These are phyloP conservation scores for Megaustenia siamemsis DNA, from an alignment of 2,888 invertebrate genomes.

Conservation along the genomic window DNA sequence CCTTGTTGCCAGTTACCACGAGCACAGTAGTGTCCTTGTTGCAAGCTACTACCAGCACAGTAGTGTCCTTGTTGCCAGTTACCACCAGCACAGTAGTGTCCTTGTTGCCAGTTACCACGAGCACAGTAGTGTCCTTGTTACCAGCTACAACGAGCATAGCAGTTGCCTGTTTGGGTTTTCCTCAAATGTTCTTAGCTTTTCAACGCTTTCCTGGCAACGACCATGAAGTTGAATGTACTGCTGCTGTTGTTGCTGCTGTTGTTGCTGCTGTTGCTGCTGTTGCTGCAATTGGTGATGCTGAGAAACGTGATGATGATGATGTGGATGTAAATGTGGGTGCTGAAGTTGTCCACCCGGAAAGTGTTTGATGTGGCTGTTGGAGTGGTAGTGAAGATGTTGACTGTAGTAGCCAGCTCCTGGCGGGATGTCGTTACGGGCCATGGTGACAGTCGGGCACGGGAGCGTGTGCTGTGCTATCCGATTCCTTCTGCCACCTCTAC, in stretches of 20 bases:
- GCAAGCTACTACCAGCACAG: no score
- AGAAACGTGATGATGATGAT: neutral
- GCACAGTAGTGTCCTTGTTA: neutral
- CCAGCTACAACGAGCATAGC: slow-evolving; percentile 41
- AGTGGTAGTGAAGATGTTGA: slow-evolving; percentile 38
- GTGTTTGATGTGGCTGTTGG: neutral
- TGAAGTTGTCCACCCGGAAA: neutral
- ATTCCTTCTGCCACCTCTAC: slow-evolving; percentile 60
- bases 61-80: no score
- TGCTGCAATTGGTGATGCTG: slow-evolving; percentile 26
- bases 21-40: no score
- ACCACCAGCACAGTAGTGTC: no score
- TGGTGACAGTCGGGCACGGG: slow-evolving; percentile 45
- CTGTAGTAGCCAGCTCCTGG: slow-evolving; percentile 46
- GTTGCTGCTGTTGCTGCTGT: slow-evolving; percentile 35
- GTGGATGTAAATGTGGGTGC: slow-evolving; percentile 14
- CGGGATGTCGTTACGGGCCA: slow-evolving; percentile 52
- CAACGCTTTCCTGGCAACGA: slow-evolving; percentile 40
- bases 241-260: slow-evolving; percentile 30
- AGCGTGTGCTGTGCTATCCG: slow-evolving; percentile 23
- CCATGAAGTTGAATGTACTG: slow-evolving; percentile 13
- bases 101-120: no score
- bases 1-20: no score
- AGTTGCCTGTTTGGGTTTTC: slow-evolving; percentile 45
- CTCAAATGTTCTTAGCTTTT: slow-evolving; percentile 25